Percentiles rank a stretch among this genome's conserved stretches.
phyloP scores from a whole-genome alignment of 1,140 invertebrate genomes.

The Orussus abietinus region DNA sequence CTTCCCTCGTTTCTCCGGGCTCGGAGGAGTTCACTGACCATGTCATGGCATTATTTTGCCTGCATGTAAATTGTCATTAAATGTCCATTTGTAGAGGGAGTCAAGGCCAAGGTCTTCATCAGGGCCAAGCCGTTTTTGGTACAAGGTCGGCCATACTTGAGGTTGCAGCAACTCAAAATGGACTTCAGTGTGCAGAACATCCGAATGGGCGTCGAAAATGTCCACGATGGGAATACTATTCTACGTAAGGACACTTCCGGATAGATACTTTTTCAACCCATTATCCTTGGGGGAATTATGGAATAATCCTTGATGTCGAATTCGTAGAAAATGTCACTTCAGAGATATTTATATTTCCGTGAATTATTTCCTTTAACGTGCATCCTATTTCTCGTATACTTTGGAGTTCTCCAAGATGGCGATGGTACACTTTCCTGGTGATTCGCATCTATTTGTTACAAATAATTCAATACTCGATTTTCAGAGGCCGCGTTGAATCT shows the following conservation, averaged over 20 bases:
- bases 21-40: too few species aligned
- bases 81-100: constrained; percentile 63
- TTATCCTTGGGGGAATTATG: too few species aligned
- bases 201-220: constrained; percentile 77
- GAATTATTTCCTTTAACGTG: too few species aligned
- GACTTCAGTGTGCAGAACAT: constrained; percentile 77
- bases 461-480: constrained; percentile 27
- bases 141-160: constrained; percentile 62
- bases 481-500: constrained; percentile 77
- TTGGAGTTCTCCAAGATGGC: too few species aligned
- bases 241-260: constrained; percentile 65
- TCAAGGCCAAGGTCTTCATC: constrained; percentile 79
- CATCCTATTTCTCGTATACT: too few species aligned
- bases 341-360: too few species aligned
- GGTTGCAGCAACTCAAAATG: constrained; percentile 71
- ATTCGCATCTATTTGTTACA: too few species aligned
- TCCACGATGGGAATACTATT: constrained; percentile 73
- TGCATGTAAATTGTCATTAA: too few species aligned
- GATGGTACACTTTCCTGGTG: background rate
- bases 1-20: too few species aligned
- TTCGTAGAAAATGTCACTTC: too few species aligned
- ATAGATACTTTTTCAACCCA: too few species aligned
- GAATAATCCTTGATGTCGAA: background rate
- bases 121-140: constrained; percentile 61
- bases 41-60: too few species aligned